Base-by-base conservation (phyloP, 2,113 vertebrate species). In the Tor tambroides region DNA sequence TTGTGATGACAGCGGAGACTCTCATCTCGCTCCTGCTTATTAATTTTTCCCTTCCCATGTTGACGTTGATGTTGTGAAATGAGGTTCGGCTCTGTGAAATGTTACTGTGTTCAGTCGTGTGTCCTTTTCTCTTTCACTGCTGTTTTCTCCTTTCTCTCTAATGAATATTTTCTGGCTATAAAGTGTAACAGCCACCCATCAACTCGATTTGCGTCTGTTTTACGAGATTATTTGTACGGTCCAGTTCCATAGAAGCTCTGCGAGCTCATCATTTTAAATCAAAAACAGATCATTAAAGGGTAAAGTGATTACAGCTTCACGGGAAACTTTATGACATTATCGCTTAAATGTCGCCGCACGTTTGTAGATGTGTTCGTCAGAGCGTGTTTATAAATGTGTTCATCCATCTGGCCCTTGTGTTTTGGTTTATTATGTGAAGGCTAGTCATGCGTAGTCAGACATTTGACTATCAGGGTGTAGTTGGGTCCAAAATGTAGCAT, bases 51-150 rank as follows among this genome's bases (percentile, higher is more conserved):
- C 85, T 63, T 81, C 38, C 49, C 46, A 74, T 84, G 69, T 74
- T 84, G 84, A 88, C 88, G 90, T 92, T 92, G 91, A 93, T 92
- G 93, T 91, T 84, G 88, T 86, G 91, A 90, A 49, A 87, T 86
- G 92, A 92, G 88, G 89, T 87, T 83, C 63, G 75, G 87, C 90
- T 85, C 46, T 51, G 54, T 63, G 80, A 49, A 85, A 76, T 9
- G 67, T 75, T 35, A 65, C 38, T 59, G n/a, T 59, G 67, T 65
- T 86, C 63, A 80, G 54, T 32, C 56, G 41, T 74, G 79, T 82
- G 59, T 46, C 81, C 72, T 69, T 67, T 72, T 61, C 41, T 35
- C 28, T 49, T 76, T 77, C 65, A 43, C 78, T 74, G 59, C 21
- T 15, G 51, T 59, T 85, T n/a, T 30, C 23, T 67, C 14, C 46